These are phyloP conservation scores for Tillus elongatus DNA, from an alignment of 2,888 invertebrate species.

Conservation along the genomic window DNA sequence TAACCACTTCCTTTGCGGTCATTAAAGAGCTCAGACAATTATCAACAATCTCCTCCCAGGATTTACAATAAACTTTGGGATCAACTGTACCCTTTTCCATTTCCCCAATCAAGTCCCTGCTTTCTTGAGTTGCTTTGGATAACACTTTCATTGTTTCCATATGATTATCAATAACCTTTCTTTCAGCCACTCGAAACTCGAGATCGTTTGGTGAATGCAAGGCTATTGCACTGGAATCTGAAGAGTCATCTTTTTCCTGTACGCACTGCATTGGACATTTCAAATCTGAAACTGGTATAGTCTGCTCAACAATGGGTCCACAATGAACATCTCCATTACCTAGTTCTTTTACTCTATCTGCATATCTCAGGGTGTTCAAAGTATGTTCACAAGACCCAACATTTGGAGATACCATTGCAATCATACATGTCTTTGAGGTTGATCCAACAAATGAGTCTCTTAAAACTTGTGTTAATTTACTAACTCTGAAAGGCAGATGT, in stretches of 20 bases:
- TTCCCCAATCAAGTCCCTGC: neutral
- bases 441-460: slow-evolving; percentile 97
- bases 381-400: slow-evolving; percentile 95
- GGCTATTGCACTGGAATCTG: neutral
- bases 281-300: slow-evolving; percentile 25
- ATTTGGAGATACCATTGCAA: slow-evolving; percentile 98
- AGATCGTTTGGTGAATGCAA: neutral
- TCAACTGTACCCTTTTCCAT: neutral
- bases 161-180: slow-evolving; percentile 9
- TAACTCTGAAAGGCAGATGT: slow-evolving; percentile 94
- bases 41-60: slow-evolving; percentile 3
- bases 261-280: slow-evolving; percentile 11
- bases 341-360: slow-evolving; percentile 93
- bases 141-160: slow-evolving; percentile 49
- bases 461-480: slow-evolving; percentile 90
- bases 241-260: too few species aligned
- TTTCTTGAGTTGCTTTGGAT: neutral
- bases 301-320: slow-evolving; percentile 45
- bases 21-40: neutral
- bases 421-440: slow-evolving; percentile 98
- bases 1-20: slow-evolving; percentile 2
- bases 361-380: slow-evolving; percentile 93
- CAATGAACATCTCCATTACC: slow-evolving; percentile 60
- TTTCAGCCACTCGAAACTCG: slow-evolving; percentile 9
- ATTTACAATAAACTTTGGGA: slow-evolving; percentile 3